Percentiles rank a stretch among this genome's conserved stretches.
Conservation (phyloP, 2,888 invertebrate species). For the Cinara cedri region DNA sequence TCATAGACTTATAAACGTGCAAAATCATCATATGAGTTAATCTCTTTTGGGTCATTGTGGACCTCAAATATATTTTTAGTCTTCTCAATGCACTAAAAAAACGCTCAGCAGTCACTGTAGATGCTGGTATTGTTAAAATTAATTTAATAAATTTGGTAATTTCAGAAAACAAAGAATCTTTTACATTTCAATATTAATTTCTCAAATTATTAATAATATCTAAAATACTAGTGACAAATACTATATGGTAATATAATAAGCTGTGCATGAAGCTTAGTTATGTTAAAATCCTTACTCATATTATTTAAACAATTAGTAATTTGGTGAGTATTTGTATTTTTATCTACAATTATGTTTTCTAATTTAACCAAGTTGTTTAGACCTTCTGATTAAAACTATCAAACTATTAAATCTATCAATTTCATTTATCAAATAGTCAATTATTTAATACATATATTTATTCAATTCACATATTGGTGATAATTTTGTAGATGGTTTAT, state of each 20-base stretch:
- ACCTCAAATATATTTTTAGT: background rate
- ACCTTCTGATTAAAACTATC: slow-evolving; percentile 9
- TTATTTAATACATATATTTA: slow-evolving; percentile 8
- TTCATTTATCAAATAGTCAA: background rate
- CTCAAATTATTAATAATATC: too few relatives aligned
- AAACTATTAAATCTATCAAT: background rate
- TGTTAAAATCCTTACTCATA: background rate
- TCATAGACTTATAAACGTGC: slow-evolving; percentile 3
- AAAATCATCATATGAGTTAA: slow-evolving; percentile 6
- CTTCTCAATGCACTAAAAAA: too few relatives aligned
- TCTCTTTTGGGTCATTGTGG: background rate
- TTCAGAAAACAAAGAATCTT: too few relatives aligned
- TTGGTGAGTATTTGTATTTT: background rate
- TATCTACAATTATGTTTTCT: too few relatives aligned
- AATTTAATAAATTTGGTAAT: too few relatives aligned
- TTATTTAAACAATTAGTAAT: slow-evolving; percentile 13
- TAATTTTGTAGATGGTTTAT: background rate
- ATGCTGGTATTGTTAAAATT: too few relatives aligned
- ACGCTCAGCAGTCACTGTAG: too few relatives aligned
- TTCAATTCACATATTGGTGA: too few relatives aligned
- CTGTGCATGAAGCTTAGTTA: slow-evolving; percentile 8
- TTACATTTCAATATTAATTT: too few relatives aligned
- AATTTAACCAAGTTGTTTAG: background rate
- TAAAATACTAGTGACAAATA: background rate
- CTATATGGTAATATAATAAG: background rate